phyloP scores from a whole-genome alignment of 2,797 vertebrate genomes.

The Channallabes apus region DNA sequence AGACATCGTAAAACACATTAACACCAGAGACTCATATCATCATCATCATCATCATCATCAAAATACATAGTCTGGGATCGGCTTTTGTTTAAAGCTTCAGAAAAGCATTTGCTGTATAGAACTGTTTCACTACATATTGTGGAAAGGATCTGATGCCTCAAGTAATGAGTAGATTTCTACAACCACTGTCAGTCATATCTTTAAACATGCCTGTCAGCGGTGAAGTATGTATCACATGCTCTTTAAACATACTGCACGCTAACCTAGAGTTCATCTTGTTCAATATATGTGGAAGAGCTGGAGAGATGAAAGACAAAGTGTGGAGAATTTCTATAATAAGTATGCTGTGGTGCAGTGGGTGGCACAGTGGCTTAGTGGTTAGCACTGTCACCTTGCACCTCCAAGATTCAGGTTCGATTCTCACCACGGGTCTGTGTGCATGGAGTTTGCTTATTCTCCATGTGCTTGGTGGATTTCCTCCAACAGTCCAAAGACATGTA shows the following conservation, averaged over 20 bases:
- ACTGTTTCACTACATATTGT: background rate
- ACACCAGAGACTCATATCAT: background rate
- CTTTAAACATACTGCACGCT: constrained; percentile 5
- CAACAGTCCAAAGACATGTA: too few relatives aligned
- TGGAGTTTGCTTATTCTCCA: too few relatives aligned
- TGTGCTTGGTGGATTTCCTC: too few relatives aligned
- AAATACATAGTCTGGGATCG: background rate
- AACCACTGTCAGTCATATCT: constrained; percentile 12
- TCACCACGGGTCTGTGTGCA: too few relatives aligned
- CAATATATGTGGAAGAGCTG: too few relatives aligned
- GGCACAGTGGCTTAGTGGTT: too few relatives aligned
- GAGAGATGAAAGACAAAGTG: too few relatives aligned
- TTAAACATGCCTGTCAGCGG: background rate
- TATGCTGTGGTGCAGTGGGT: too few relatives aligned
- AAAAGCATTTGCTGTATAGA: background rate
- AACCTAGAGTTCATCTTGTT: background rate
- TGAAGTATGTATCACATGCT: background rate
- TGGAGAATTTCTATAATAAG: too few relatives aligned
- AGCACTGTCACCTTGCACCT: too few relatives aligned
- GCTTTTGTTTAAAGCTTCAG: background rate
- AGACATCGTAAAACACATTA: background rate
- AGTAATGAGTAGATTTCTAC: constrained; percentile 9
- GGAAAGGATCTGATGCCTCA: background rate
- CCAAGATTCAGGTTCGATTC: too few relatives aligned
- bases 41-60: background rate